A percentile compares a stretch with the other conserved stretches of the same genome.
Conservation (phyloP, 1,140 invertebrate species). For the Ridgeia piscesae region DNA sequence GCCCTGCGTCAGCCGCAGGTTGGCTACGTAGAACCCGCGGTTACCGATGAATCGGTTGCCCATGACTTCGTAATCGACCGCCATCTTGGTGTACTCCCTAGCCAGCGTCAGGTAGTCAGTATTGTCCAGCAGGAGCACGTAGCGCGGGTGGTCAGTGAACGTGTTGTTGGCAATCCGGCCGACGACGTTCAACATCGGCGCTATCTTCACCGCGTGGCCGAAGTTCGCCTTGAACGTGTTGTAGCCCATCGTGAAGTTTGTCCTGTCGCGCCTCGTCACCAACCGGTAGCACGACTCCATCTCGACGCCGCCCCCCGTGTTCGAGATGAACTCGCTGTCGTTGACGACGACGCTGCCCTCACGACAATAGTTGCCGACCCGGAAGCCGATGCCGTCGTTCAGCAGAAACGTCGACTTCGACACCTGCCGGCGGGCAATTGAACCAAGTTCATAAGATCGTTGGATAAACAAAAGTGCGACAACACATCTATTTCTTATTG, state of each 20-base stretch:
- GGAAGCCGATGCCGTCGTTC: constrained; percentile 51
- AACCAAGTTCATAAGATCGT: background rate
- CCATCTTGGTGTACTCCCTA: constrained; percentile 51
- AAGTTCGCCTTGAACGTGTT: constrained; percentile 49
- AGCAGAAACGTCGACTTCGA: constrained; percentile 22
- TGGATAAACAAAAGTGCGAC: too few relatives aligned
- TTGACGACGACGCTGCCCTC: constrained; percentile 47
- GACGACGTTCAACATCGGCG: constrained; percentile 51
- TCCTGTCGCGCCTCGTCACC: constrained; percentile 31
- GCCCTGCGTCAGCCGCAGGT: constrained; percentile 83
- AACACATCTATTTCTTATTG: too few relatives aligned
- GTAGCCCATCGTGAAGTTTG: constrained; percentile 50
- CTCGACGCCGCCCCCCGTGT: constrained; percentile 49
- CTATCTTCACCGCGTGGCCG: constrained; percentile 50
- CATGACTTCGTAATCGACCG: constrained; percentile 69
- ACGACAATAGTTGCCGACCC: constrained; percentile 54
- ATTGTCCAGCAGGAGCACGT: constrained; percentile 86
- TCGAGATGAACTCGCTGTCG: constrained; percentile 46
- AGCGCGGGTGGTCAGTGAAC: constrained; percentile 78
- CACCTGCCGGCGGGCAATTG: background rate
- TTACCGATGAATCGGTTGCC: constrained; percentile 89
- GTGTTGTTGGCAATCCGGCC: constrained; percentile 68
- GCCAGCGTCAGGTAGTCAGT: constrained; percentile 63
- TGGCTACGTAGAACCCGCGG: constrained; percentile 81
- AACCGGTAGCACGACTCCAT: constrained; percentile 47